phyloP scores from a whole-genome alignment of 2,113 vertebrate species.

The Vidua macroura region DNA sequence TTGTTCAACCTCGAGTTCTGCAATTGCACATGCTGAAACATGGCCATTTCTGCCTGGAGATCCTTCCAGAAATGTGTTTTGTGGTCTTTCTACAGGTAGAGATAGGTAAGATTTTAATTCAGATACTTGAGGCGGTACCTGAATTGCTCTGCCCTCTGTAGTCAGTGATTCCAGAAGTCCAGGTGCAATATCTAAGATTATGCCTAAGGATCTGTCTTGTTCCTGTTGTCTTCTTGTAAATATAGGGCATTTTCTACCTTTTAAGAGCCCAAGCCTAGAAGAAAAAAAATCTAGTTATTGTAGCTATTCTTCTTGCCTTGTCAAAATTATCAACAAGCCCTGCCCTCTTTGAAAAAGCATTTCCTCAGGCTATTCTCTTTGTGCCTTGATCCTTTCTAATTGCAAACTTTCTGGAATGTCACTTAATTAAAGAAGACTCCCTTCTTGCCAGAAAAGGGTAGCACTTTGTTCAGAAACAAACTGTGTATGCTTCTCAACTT shows the following conservation, averaged over 20 bases:
- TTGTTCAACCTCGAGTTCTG: accelerated
- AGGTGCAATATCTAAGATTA: neutral
- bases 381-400: slow-evolving; percentile 10
- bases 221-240: neutral
- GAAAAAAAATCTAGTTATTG: neutral
- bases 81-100: neutral
- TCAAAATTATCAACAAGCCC: neutral
- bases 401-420: slow-evolving; percentile 17
- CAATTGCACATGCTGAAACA: neutral
- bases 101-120: slow-evolving; percentile 12
- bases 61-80: neutral
- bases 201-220: neutral
- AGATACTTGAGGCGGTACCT: neutral
- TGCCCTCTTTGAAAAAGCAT: neutral
- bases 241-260: neutral
- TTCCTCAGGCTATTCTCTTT: slow-evolving; percentile 7
- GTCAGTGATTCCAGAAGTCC: neutral
- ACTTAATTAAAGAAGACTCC: slow-evolving; percentile 29
- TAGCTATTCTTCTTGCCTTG: neutral
- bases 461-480: neutral
- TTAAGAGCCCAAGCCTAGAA: neutral
- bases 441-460: neutral
- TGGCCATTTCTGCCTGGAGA: neutral
- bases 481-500: neutral
- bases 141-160: neutral